phyloP scores from a whole-genome alignment of 2,888 invertebrate genomes.

The Pyrrhosoma nymphula region DNA sequence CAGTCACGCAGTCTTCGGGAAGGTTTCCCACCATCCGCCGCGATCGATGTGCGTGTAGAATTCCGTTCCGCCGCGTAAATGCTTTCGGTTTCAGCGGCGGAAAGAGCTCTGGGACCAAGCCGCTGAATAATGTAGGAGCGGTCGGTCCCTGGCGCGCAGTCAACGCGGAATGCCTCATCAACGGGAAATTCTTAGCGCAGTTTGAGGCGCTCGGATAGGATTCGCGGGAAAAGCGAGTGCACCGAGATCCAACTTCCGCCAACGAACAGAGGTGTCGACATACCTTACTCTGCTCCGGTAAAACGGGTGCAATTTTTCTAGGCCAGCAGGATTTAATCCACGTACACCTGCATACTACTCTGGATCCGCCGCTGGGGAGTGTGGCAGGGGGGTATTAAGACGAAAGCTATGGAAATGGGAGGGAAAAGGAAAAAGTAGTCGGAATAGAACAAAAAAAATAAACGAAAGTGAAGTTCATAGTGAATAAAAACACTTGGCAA shows the following conservation, averaged over 20 bases:
- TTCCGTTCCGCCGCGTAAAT: background rate
- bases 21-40: background rate
- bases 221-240: background rate
- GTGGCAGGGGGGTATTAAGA: too few relatives aligned
- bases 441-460: too few relatives aligned
- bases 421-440: too few relatives aligned
- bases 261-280: background rate
- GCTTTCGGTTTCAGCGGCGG: background rate
- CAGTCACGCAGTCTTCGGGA: background rate
- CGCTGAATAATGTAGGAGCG: background rate
- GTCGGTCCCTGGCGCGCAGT: background rate
- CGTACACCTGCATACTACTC: too few relatives aligned
- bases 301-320: background rate
- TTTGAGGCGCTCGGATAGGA: background rate
- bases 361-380: too few relatives aligned
- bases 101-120: background rate
- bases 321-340: background rate
- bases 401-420: too few relatives aligned
- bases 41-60: constrained; percentile 3
- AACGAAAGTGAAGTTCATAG: too few relatives aligned
- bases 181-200: background rate
- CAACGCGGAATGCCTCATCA: background rate
- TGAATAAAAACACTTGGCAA: too few relatives aligned
- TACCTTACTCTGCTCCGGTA: background rate
- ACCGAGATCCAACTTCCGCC: background rate